These are phyloP conservation scores for Andrena bucephala DNA, from an alignment of 2,888 invertebrate genomes.

Conservation along the genomic window DNA sequence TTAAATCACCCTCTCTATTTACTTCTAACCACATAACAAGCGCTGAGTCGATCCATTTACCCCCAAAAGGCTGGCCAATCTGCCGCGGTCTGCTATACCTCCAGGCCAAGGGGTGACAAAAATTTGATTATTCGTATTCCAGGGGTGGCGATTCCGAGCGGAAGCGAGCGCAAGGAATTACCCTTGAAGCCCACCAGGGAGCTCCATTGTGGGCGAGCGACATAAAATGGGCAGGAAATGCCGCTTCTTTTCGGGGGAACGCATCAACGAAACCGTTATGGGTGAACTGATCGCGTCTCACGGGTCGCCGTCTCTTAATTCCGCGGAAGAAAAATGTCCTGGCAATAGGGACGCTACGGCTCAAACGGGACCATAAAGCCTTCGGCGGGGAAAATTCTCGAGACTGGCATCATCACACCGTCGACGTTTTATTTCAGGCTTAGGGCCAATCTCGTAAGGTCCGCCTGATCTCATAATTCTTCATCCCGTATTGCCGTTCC, in stretches of 20 bases:
- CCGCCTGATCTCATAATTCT: constrained; percentile 43
- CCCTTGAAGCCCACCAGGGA: constrained; percentile 1
- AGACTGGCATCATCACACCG: constrained; percentile 18
- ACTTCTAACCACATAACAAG: too few relatives aligned
- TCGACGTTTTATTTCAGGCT: constrained; percentile 60
- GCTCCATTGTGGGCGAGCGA: background rate
- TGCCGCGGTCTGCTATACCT: too few relatives aligned
- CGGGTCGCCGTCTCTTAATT: constrained; percentile 43
- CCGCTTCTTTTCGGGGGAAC: background rate
- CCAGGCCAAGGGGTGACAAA: background rate
- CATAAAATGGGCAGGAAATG: constrained; percentile 10
- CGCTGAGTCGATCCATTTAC: too few relatives aligned
- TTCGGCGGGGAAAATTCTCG: constrained; percentile 28
- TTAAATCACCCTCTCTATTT: background rate
- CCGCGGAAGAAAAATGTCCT: constrained; percentile 27
- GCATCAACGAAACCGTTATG: constrained; percentile 10
- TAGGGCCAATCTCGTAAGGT: constrained; percentile 58
- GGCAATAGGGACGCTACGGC: constrained; percentile 5
- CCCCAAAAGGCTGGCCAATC: too few relatives aligned
- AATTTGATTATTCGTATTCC: constrained; percentile 43
- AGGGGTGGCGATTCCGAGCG: constrained; percentile 1
- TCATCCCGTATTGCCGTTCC: constrained; percentile 20
- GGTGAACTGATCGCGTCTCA: background rate
- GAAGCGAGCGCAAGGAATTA: constrained; percentile 2
- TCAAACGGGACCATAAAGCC: constrained; percentile 45